Base-by-base conservation (phyloP, 2,888 invertebrate species). In the Meghimatium bilineatum region DNA sequence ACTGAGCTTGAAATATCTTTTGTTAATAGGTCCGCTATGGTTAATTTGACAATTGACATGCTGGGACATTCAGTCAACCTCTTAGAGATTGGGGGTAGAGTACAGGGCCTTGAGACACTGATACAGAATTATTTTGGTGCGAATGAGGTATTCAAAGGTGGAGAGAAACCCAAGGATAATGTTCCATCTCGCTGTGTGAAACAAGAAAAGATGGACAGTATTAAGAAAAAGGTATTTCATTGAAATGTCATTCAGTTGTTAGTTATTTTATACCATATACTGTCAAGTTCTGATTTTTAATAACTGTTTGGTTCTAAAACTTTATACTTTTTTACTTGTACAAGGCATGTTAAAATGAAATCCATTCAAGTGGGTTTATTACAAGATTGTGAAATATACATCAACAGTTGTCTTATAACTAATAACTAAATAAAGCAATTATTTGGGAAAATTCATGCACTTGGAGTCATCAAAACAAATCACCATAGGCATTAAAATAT, bases 21-120 rank as follows among this genome's bases (percentile, higher is more conserved):
- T 38, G 63, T 20, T 49, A 26, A 23, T 74, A 88, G 93, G 75
- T 93, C 93, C 17, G 92, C 90, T 69, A 91, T 89, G 85, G 84
- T 93, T 69, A 93, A 94, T 87, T 86, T 94, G 84, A 93, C 93
- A n/a, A 88, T 93, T 49, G 92, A 93, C 86, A 84, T 94, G 83
- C 93, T 94, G 86, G 98, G 98, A 0, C 96, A 97, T 92, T 96
- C 97, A 0, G 95, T 98, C 82, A 98, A 99, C 93, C 93, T 97
- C 78, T 94, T 97, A 87, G 97, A 97, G 95, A 60, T 98, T 76
- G 96, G 96, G 90, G 96, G 96, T 8, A 95, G 98, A 85, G 95
- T 96, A 20, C 97, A 98, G 94, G 98, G 98, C 3, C 96, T 98
- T 89, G 98, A 99, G 91, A 83, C 96, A 88, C 95, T 97, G 92